Percentiles rank a stretch among this genome's conserved stretches.
Conservation (phyloP, 2,113 vertebrate species). For the Agapornis roseicollis region DNA sequence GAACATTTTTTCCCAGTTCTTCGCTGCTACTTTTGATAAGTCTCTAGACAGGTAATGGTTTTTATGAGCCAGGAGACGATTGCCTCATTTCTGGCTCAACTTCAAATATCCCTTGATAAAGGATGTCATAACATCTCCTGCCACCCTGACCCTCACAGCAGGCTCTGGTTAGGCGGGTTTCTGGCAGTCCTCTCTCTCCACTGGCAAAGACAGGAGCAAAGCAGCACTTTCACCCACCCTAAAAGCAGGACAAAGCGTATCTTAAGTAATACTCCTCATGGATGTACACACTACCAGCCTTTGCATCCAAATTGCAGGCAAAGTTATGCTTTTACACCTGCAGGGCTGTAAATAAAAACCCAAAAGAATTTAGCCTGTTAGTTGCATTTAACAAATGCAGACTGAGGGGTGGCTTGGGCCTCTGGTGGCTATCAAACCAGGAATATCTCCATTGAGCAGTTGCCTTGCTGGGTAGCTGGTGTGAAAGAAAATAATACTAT, state of each 20-base stretch:
- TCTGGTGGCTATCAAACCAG: not conserved
- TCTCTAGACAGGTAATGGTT: slow-evolving; percentile 24
- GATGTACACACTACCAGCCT: not conserved
- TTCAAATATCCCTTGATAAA: not conserved
- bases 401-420: not conserved
- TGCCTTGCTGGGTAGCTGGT: not conserved
- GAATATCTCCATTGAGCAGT: not conserved
- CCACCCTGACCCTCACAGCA: not conserved
- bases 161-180: not conserved
- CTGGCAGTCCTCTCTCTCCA: not conserved
- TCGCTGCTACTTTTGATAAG: not conserved
- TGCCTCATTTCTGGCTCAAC: slow-evolving; percentile 13
- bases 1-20: not conserved
- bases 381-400: not conserved
- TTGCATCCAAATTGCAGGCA: not conserved
- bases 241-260: not conserved
- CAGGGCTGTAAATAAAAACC: not conserved
- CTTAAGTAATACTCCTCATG: not conserved
- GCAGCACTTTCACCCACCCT: not conserved
- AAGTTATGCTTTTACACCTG: not conserved
- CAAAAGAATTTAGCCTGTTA: not conserved
- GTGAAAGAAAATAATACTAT: not conserved
- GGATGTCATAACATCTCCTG: not conserved
- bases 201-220: not conserved
- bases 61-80: not conserved